Evolutionary conservation across 2,888 invertebrate species (phyloP).

Genomic region (Tholera decimalis): DNA sequence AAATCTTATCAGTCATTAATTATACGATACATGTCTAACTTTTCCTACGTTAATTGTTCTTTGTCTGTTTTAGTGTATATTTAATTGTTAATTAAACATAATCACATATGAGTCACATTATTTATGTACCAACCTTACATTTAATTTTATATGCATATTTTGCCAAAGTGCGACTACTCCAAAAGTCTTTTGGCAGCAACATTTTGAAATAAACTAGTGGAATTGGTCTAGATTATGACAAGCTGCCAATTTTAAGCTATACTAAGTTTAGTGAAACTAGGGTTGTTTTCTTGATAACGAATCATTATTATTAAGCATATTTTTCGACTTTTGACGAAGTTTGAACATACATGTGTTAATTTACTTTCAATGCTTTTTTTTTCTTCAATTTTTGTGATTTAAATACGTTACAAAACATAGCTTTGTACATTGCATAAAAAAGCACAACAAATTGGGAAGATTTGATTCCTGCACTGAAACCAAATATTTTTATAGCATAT

Average conservation of each 20-base stretch:
- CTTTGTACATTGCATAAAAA: no score
- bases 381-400: no score
- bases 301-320: background rate
- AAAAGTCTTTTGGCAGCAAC: constrained; percentile 39
- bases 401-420: no score
- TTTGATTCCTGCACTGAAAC: no score
- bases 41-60: constrained; percentile 38
- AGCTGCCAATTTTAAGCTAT: constrained; percentile 35
- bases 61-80: constrained; percentile 8
- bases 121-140: background rate
- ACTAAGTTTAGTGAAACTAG: constrained; percentile 1
- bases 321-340: background rate
- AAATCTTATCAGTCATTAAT: constrained; percentile 30
- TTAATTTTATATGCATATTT: constrained; percentile 19
- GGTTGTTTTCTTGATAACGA: background rate
- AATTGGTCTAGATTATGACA: constrained; percentile 13
- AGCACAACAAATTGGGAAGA: no score
- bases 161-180: constrained; percentile 37
- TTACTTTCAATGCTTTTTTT: no score
- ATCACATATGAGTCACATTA: background rate
- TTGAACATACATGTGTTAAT: background rate
- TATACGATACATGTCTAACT: constrained; percentile 30
- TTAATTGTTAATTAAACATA: constrained; percentile 1
- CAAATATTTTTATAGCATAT: no score
- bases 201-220: constrained; percentile 9